Conservation (phyloP, 2,888 invertebrate genomes). For the Aelia acuminata region DNA sequence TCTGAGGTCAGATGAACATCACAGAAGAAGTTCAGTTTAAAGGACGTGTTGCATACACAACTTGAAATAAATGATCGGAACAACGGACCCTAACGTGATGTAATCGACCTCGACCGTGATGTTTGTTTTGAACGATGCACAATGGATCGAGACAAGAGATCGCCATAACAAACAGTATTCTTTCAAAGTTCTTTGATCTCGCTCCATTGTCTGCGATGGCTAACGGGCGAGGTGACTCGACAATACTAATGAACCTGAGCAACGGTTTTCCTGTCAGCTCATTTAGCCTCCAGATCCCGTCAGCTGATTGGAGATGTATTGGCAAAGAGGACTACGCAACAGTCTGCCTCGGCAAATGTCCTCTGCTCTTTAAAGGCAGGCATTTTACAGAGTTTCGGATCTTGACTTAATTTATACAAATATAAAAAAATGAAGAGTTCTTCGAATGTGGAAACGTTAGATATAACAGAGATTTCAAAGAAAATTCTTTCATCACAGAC, state of each 20-base stretch:
- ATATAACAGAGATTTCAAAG: no score
- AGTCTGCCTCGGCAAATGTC: not conserved
- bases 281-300: constrained; percentile 5
- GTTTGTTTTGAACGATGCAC: not conserved
- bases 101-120: not conserved
- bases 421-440: no score
- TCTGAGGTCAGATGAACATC: not conserved
- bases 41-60: not conserved
- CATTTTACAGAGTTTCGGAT: no score
- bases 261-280: constrained; percentile 6
- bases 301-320: not conserved
- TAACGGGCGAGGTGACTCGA: not conserved
- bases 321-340: not conserved
- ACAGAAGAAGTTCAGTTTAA: not conserved
- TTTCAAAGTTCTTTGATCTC: not conserved
- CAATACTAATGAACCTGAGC: not conserved
- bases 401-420: no score
- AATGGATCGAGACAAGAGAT: constrained; percentile 8
- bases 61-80: not conserved
- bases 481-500: no score
- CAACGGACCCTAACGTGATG: not conserved
- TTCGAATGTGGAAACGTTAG: no score
- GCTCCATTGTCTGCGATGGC: not conserved
- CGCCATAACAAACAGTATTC: constrained; percentile 13
- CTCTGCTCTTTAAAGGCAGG: not conserved